A percentile compares a stretch with the other conserved stretches of the same genome.
These are phyloP conservation scores for Cepaea nemoralis DNA, from an alignment of 1,140 invertebrate genomes.

Conservation along the genomic window DNA sequence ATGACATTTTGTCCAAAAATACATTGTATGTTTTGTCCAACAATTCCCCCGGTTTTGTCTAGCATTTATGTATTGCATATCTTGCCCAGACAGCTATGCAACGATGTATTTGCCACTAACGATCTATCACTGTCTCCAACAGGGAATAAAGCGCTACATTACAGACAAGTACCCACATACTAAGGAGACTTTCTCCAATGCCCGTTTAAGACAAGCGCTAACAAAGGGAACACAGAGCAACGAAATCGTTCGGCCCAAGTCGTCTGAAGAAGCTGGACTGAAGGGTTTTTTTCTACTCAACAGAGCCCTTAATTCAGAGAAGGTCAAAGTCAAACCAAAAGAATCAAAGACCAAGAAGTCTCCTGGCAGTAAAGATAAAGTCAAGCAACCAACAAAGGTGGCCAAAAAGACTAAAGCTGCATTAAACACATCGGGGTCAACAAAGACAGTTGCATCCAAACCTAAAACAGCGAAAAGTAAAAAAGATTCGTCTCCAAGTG, in stretches of 20 bases:
- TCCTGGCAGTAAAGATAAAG: neutral
- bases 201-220: slow-evolving; percentile 12
- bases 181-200: slow-evolving; percentile 24
- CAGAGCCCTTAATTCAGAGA: slow-evolving; percentile 11
- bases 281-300: slow-evolving; percentile 19
- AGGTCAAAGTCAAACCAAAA: neutral
- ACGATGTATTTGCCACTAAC: too few species aligned
- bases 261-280: slow-evolving; percentile 6
- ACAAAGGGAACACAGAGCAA: neutral
- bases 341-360: neutral
- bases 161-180: neutral
- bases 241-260: slow-evolving; percentile 17
- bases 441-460: neutral
- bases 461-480: neutral
- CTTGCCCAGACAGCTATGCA: too few species aligned
- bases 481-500: neutral
- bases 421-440: neutral
- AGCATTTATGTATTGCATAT: too few species aligned
- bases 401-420: neutral
- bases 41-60: too few species aligned
- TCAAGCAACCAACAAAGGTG: neutral
- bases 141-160: slow-evolving; percentile 19
- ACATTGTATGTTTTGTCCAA: too few species aligned
- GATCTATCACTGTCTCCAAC: too few species aligned
- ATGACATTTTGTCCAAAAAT: too few species aligned